Evolutionary conservation across 2,888 invertebrate species (phyloP).

Genomic region (Gerris lacustris): DNA sequence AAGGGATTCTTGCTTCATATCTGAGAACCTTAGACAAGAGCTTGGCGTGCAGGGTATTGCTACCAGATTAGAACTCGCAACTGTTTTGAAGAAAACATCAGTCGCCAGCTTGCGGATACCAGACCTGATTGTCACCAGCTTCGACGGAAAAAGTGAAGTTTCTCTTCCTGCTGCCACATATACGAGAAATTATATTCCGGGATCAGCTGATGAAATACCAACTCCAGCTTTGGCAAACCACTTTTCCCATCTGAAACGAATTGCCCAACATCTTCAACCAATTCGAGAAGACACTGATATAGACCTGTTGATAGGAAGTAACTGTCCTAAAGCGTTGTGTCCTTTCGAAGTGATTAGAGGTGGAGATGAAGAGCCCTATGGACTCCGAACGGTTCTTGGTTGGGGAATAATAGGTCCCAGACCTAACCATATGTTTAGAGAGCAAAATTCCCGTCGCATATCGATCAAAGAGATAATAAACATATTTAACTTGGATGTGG

Average conservation of each 20-base stretch:
- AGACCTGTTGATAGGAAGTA: neutral
- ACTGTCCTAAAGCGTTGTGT: neutral
- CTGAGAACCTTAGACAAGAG: too few species aligned
- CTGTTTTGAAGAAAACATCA: neutral
- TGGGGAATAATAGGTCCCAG: neutral
- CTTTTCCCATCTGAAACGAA: neutral
- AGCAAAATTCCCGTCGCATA: neutral
- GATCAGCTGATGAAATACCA: neutral
- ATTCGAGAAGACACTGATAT: neutral
- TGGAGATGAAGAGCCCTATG: neutral
- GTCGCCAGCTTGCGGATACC: neutral
- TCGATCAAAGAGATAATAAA: neutral
- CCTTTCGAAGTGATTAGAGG: neutral
- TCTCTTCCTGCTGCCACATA: neutral
- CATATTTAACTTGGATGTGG: neutral
- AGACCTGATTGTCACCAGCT: neutral
- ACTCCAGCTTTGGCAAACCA: neutral
- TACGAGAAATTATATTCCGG: neutral
- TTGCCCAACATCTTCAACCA: neutral
- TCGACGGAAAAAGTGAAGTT: neutral
- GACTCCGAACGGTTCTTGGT: neutral
- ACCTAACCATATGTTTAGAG: neutral
- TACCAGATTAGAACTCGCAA: neutral
- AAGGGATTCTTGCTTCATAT: too few species aligned
- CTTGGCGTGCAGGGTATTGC: too few species aligned